Percentiles rank a stretch among this genome's conserved stretches.
These are phyloP conservation scores for Panthera tigris DNA, from an alignment of 2,113 vertebrate species.

Conservation along the genomic window DNA sequence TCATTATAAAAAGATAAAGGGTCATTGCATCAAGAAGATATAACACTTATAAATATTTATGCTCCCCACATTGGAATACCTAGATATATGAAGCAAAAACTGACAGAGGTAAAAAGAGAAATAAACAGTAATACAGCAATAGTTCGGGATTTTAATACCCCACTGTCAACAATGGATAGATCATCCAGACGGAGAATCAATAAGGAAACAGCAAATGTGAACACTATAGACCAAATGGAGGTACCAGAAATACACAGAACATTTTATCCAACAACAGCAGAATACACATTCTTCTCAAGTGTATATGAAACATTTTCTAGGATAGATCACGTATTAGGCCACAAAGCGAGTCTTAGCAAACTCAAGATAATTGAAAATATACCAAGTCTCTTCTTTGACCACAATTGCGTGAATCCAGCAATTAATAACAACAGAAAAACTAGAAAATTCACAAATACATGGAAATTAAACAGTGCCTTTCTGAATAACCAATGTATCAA, in stretches of 20 bases:
- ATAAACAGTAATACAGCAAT: background rate
- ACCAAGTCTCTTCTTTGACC: background rate
- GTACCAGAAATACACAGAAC: background rate
- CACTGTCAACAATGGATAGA: background rate
- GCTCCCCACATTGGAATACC: background rate
- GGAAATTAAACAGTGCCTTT: background rate
- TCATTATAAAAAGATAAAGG: background rate
- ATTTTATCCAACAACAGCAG: background rate
- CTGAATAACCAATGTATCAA: background rate
- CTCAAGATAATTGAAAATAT: background rate
- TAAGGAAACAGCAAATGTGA: background rate
- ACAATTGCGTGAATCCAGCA: background rate
- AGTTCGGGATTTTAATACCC: background rate
- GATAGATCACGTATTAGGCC: background rate
- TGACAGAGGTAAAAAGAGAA: background rate
- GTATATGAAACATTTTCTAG: background rate
- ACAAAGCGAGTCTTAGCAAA: background rate
- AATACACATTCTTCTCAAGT: background rate
- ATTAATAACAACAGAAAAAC: background rate
- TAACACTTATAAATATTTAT: background rate
- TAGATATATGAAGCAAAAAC: background rate
- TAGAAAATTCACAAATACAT: background rate
- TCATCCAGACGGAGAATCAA: background rate
- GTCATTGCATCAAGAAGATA: background rate
- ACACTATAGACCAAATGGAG: background rate